Evolutionary conservation across 2,113 vertebrate genomes (phyloP).

Genomic region (Perccottus glenii): DNA sequence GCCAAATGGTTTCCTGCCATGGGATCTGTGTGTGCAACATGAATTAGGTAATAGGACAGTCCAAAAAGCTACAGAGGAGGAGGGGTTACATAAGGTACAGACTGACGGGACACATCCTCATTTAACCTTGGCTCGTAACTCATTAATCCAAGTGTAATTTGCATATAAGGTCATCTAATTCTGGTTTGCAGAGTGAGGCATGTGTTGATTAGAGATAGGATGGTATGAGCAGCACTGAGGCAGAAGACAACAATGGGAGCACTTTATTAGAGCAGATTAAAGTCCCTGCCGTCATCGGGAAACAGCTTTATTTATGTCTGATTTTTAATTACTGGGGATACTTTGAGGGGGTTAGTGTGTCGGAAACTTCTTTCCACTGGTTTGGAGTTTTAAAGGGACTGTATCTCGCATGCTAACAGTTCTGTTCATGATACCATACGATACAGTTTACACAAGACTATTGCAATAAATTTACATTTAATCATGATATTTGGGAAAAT

Average conservation of each 20-base stretch:
- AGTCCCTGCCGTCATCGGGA: conserved; percentile 41
- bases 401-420: background rate
- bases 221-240: conserved; percentile 25
- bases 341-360: conserved; percentile 10
- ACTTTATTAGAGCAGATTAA: conserved; percentile 51
- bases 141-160: conserved; percentile 66
- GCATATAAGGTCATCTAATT: conserved; percentile 69
- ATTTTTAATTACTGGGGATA: conserved; percentile 46
- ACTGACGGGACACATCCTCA: conserved; percentile 51
- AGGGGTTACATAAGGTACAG: conserved; percentile 53
- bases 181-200: conserved; percentile 37
- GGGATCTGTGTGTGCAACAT: conserved; percentile 15
- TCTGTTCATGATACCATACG: background rate
- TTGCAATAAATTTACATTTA: too few relatives aligned
- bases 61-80: conserved; percentile 8
- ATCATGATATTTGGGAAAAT: too few relatives aligned
- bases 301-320: conserved; percentile 39
- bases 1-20: conserved; percentile 32
- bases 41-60: conserved; percentile 50
- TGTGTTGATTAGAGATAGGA: conserved; percentile 46
- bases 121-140: conserved; percentile 64
- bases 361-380: conserved; percentile 29
- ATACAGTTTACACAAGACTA: too few relatives aligned
- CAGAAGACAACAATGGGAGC: conserved; percentile 48
- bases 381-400: background rate